phyloP scores from a whole-genome alignment of 2,888 invertebrate genomes.

The Eupithecia insigniata region DNA sequence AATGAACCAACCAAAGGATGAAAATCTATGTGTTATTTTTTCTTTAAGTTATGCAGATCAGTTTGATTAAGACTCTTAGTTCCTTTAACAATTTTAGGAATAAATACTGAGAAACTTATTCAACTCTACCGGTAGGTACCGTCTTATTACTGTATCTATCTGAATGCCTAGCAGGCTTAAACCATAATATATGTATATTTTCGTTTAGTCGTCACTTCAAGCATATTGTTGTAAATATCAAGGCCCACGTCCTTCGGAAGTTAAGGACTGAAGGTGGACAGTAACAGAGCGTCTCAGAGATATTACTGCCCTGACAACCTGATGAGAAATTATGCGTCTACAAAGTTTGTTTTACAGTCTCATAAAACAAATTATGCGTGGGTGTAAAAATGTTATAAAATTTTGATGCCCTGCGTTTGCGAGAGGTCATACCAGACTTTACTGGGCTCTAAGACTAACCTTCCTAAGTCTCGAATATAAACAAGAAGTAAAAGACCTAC shows the following conservation, averaged over 20 bases:
- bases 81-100: not conserved
- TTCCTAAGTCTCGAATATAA: not conserved
- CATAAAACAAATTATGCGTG: conserved; percentile 32
- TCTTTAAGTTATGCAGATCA: not conserved
- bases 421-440: conserved; percentile 21
- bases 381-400: conserved; percentile 32
- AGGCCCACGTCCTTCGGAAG: conserved; percentile 4
- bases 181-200: not conserved
- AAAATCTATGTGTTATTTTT: not conserved
- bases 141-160: not conserved
- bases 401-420: conserved; percentile 26
- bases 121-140: not conserved
- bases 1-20: not conserved
- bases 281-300: conserved; percentile 17
- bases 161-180: not conserved
- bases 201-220: not conserved
- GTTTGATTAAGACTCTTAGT: not conserved
- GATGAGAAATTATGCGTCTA: conserved; percentile 37
- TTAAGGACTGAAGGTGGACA: conserved; percentile 21
- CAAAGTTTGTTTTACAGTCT: conserved; percentile 25
- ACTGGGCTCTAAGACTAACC: conserved; percentile 8
- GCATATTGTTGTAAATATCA: conserved; percentile 1
- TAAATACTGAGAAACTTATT: not conserved
- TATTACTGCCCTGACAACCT: conserved; percentile 26
- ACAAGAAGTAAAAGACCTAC: not conserved